phyloP scores from a whole-genome alignment of 2,888 invertebrate genomes.

The Ceramica pisi region DNA sequence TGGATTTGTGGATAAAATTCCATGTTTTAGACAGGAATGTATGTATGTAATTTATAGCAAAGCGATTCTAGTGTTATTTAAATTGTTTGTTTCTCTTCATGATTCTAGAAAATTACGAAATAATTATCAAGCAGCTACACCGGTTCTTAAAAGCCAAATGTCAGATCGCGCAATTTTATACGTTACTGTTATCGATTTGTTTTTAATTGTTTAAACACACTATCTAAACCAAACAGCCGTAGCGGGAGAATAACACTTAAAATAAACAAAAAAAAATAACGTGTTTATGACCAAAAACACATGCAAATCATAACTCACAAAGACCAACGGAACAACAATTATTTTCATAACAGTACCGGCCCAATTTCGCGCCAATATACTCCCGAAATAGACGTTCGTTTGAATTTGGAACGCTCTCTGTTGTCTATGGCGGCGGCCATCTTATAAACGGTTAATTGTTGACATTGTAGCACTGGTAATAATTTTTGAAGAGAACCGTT shows the following conservation, averaged over 20 bases:
- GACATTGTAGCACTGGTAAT: conserved; percentile 56
- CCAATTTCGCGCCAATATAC: conserved; percentile 75
- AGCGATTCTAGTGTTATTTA: background rate
- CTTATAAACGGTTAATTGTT: conserved; percentile 61
- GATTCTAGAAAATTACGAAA: conserved; percentile 15
- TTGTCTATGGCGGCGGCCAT: conserved; percentile 64
- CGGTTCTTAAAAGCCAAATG: conserved; percentile 35
- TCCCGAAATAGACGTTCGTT: conserved; percentile 73
- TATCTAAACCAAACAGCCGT: conserved; percentile 16
- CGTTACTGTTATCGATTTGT: conserved; percentile 24
- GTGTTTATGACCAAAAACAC: conserved; percentile 44
- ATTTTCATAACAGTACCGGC: conserved; percentile 57
- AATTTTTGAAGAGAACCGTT: conserved; percentile 21
- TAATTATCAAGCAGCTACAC: background rate
- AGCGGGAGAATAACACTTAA: conserved; percentile 42
- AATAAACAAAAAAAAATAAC: conserved; percentile 4
- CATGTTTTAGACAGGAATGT: background rate
- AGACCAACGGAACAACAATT: conserved; percentile 55
- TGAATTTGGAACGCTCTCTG: conserved; percentile 70
- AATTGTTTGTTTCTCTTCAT: background rate
- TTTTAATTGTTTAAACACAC: conserved; percentile 20
- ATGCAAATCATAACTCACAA: conserved; percentile 55
- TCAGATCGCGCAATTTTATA: conserved; percentile 24
- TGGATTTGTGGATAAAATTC: background rate
- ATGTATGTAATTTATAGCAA: background rate